Percentiles rank a stretch among this genome's conserved stretches.
These are phyloP conservation scores for Melitaea athalia DNA, from an alignment of 2,888 invertebrate genomes.

Conservation along the genomic window DNA sequence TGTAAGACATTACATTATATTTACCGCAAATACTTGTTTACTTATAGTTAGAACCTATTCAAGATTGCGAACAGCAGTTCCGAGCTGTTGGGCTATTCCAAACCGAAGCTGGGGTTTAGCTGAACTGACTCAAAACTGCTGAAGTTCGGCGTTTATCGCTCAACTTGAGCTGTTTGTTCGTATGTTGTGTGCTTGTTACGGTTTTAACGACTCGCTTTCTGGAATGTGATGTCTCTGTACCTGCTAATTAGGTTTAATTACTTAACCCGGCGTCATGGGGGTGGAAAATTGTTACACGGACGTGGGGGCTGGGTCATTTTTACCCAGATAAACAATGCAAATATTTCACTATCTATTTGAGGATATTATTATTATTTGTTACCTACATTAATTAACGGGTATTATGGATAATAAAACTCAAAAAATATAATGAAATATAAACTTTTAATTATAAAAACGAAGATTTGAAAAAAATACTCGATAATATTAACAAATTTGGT, in stretches of 20 bases:
- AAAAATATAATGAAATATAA: no score
- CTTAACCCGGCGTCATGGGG: no score
- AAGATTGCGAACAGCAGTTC: not conserved
- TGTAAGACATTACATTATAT: not conserved
- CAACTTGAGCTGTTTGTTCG: slow-evolving; percentile 3
- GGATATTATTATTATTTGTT: no score
- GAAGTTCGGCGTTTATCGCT: slow-evolving; percentile 20
- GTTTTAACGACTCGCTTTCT: not conserved
- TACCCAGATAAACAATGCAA: no score
- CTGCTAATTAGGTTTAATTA: not conserved
- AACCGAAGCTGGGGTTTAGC: slow-evolving; percentile 9
- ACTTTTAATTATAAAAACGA: no score
- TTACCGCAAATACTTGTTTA: not conserved
- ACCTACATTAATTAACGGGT: no score
- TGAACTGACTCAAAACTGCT: slow-evolving; percentile 15
- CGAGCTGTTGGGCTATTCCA: not conserved
- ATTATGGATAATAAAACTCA: no score
- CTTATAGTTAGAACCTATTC: not conserved
- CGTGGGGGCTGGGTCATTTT: no score
- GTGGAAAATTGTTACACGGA: no score
- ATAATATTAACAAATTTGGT: no score
- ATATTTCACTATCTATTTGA: no score
- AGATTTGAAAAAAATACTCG: no score
- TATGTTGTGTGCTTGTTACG: slow-evolving; percentile 6
- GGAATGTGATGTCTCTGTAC: not conserved